Conservation (phyloP, 2,113 vertebrate genomes). For the Climacteris rufus region DNA sequence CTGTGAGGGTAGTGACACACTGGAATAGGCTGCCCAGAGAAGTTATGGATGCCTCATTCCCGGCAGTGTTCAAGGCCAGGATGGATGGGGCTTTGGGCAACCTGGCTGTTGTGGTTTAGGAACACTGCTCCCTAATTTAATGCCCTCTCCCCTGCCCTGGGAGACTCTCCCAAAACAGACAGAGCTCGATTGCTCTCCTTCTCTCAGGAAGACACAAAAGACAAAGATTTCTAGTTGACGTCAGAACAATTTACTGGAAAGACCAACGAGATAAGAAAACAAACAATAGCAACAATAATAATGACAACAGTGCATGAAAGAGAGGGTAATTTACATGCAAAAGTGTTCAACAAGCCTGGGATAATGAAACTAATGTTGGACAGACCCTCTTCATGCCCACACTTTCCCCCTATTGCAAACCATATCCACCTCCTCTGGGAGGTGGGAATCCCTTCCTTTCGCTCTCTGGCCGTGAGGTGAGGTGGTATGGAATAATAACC, state of each 20-base stretch:
- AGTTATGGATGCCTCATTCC: neutral
- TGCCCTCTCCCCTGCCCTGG: rapidly evolving
- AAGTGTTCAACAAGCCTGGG: neutral
- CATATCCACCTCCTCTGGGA: rapidly evolving
- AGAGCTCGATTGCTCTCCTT: too few relatives aligned
- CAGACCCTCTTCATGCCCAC: rapidly evolving
- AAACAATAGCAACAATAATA: neutral
- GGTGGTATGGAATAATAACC: neutral
- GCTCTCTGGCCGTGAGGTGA: rapidly evolving
- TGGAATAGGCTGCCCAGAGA: neutral
- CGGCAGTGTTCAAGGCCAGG: neutral
- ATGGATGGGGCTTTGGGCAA: neutral
- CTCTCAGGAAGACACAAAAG: neutral
- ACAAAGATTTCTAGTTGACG: neutral
- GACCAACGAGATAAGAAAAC: neutral
- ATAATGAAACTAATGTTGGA: neutral
- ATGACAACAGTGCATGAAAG: neutral
- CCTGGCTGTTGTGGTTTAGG: neutral
- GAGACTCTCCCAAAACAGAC: neutral
- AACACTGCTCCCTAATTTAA: neutral
- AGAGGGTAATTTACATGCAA: neutral
- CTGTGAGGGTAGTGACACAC: neutral
- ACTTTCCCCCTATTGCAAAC: neutral
- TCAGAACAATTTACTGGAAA: neutral
- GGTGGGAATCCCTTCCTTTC: rapidly evolving